These are phyloP conservation scores for Chrysemys picta DNA, from an alignment of 2,113 vertebrate genomes.

Conservation along the genomic window DNA sequence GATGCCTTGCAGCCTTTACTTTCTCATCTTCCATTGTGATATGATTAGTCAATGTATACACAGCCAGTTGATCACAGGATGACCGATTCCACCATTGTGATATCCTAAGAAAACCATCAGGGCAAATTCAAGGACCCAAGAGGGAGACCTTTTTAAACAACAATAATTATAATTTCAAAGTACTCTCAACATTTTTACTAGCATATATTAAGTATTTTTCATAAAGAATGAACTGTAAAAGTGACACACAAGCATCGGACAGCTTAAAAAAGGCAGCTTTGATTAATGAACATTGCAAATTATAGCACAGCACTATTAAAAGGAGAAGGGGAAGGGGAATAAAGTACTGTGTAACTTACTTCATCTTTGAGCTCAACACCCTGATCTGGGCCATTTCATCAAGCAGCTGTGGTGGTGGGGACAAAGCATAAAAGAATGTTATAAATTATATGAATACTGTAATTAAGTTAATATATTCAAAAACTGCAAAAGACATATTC, in stretches of 20 bases:
- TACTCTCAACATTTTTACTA: not conserved
- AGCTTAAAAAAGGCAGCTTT: accelerated
- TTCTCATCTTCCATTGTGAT: accelerated
- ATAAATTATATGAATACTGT: not conserved
- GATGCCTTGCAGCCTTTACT: not conserved
- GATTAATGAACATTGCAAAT: not conserved
- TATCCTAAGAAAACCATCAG: not conserved
- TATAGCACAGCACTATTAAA: accelerated
- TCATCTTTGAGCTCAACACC: not conserved
- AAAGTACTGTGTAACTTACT: not conserved
- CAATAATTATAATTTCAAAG: not conserved
- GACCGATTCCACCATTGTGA: not conserved
- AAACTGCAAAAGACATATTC: not conserved
- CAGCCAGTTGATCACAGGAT: not conserved
- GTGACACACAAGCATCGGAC: not conserved
- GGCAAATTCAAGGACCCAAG: not conserved
- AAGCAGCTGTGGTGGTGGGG: not conserved
- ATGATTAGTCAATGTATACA: accelerated
- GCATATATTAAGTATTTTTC: not conserved
- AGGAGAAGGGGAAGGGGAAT: not conserved
- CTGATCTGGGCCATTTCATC: not conserved
- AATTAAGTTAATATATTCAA: not conserved
- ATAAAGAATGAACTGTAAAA: not conserved
- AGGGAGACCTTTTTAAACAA: not conserved
- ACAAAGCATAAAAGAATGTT: not conserved